A percentile compares a stretch with the other conserved stretches of the same genome.
Conservation (phyloP, 2,888 invertebrate species). For the Orthosia gothica region DNA sequence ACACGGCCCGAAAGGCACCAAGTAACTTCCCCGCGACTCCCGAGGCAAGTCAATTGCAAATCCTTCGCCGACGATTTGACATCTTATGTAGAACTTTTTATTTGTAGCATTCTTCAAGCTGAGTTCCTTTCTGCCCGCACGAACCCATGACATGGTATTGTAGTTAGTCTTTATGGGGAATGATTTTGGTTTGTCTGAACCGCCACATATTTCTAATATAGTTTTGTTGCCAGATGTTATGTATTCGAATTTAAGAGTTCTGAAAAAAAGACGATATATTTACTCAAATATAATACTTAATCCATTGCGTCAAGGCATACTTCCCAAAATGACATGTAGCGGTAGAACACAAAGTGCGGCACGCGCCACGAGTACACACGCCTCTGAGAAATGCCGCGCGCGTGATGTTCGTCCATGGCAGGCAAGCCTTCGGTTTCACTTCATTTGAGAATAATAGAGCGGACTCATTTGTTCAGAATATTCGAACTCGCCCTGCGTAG, state of each 20-base stretch:
- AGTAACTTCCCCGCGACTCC: constrained; percentile 79
- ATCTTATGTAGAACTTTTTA: constrained; percentile 82
- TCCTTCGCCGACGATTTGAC: constrained; percentile 85
- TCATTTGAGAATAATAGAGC: neutral
- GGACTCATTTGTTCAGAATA: neutral
- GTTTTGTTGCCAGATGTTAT: constrained; percentile 74
- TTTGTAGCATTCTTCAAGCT: constrained; percentile 83
- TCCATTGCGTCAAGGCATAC: too few relatives aligned
- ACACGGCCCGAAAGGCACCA: constrained; percentile 80
- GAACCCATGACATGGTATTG: constrained; percentile 83
- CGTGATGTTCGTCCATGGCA: too few relatives aligned
- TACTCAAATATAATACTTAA: too few relatives aligned
- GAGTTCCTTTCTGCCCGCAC: constrained; percentile 83
- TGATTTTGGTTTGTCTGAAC: constrained; percentile 76
- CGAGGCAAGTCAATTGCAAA: constrained; percentile 83
- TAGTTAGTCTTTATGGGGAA: constrained; percentile 87
- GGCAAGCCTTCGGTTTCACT: neutral
- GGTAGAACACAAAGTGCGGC: too few relatives aligned
- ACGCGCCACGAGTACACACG: too few relatives aligned
- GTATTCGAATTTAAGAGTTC: constrained; percentile 84
- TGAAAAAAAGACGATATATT: constrained; percentile 65
- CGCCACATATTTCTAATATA: constrained; percentile 77
- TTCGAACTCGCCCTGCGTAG: neutral
- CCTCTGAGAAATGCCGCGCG: too few relatives aligned
- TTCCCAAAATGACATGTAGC: too few relatives aligned